phyloP scores from a whole-genome alignment of 2,888 invertebrate genomes.

The Buathra laborator region DNA sequence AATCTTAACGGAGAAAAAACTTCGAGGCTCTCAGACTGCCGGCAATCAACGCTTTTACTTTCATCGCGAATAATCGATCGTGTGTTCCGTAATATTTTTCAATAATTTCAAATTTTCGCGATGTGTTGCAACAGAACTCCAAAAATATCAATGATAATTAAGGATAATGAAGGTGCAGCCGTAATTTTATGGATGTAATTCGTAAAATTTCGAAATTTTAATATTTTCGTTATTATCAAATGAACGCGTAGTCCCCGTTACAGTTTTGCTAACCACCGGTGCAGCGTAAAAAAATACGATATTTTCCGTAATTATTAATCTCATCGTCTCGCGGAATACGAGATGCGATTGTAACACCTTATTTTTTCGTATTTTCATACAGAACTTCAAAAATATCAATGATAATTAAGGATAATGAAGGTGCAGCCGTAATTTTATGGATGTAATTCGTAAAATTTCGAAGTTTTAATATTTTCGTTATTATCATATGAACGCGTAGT shows the following conservation, averaged over 20 bases:
- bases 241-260: background rate
- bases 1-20: conserved; percentile 14
- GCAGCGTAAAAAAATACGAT: conserved; percentile 32
- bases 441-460: too few relatives aligned
- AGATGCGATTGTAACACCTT: conserved; percentile 16
- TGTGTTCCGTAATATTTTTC: background rate
- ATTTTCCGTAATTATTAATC: conserved; percentile 63
- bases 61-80: background rate
- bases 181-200: too few relatives aligned
- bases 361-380: too few relatives aligned
- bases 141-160: background rate
- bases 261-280: background rate
- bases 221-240: too few relatives aligned
- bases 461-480: too few relatives aligned
- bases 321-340: conserved; percentile 43
- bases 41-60: conserved; percentile 15
- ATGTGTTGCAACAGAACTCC: background rate
- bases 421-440: too few relatives aligned
- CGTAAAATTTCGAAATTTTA: too few relatives aligned
- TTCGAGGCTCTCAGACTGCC: conserved; percentile 6
- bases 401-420: too few relatives aligned
- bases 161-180: too few relatives aligned
- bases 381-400: background rate
- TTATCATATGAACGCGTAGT: too few relatives aligned
- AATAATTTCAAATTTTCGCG: too few relatives aligned